These are phyloP conservation scores for Urocolius indicus DNA, from an alignment of 2,113 vertebrate species.

Conservation along the genomic window DNA sequence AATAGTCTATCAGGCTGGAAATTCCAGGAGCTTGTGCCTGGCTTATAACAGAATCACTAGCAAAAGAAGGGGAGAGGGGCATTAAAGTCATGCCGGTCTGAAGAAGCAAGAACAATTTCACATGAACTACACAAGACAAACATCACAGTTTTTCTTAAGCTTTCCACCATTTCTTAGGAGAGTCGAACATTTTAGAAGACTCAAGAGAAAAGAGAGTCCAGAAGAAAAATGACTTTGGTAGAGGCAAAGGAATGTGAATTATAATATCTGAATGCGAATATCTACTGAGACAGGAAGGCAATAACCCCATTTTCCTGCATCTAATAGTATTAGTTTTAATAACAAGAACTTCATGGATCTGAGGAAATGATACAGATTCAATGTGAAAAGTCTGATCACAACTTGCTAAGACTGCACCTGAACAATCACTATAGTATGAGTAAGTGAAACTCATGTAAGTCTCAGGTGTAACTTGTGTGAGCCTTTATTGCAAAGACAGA, in stretches of 20 bases:
- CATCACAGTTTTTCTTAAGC: neutral
- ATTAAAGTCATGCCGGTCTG: neutral
- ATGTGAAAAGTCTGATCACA: neutral
- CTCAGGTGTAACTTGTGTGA: accelerated
- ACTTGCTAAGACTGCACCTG: too few relatives aligned
- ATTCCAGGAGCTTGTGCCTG: neutral
- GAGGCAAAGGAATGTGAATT: neutral
- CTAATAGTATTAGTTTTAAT: neutral
- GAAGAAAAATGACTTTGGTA: accelerated
- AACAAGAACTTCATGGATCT: neutral
- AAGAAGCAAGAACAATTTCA: neutral
- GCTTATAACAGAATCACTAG: neutral
- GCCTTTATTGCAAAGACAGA: neutral
- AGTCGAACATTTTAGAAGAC: neutral
- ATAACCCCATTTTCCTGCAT: neutral
- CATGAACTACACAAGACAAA: neutral
- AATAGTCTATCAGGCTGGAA: neutral
- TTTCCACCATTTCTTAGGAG: neutral
- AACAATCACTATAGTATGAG: neutral
- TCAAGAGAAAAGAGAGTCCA: neutral
- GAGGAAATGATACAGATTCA: neutral
- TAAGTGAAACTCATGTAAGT: neutral
- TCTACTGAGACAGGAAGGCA: neutral
- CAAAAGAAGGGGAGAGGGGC: neutral
- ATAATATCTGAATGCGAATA: neutral